Evolutionary conservation across 2,797 vertebrate species (phyloP).

Genomic region (Rhodeus uyekii): DNA sequence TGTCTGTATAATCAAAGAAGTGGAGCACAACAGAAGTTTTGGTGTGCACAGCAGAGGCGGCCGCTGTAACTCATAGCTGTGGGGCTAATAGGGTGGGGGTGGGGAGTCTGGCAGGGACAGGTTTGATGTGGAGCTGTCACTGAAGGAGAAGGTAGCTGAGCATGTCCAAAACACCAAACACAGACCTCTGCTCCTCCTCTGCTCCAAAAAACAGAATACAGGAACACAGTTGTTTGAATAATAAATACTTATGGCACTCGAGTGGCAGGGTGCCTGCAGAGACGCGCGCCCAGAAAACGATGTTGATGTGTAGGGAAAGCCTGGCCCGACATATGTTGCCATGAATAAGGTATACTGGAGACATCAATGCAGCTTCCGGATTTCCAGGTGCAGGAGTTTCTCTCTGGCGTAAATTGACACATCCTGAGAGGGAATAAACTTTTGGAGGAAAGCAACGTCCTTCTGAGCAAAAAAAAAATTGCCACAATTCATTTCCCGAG

Average conservation of each 20-base stretch:
- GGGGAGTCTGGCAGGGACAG: constrained; percentile 57
- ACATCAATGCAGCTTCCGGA: constrained; percentile 53
- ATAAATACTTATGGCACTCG: constrained; percentile 78
- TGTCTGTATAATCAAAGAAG: constrained; percentile 54
- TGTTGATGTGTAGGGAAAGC: constrained; percentile 76
- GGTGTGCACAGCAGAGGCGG: constrained; percentile 45
- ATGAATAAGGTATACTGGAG: constrained; percentile 75
- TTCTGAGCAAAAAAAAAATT: neutral
- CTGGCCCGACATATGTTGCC: constrained; percentile 60
- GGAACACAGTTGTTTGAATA: constrained; percentile 84
- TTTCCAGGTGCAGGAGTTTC: constrained; percentile 54
- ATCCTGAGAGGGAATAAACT: constrained; percentile 52
- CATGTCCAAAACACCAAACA: constrained; percentile 70
- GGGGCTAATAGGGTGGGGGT: constrained; percentile 56
- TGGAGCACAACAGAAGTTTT: constrained; percentile 55
- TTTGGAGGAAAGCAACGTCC: constrained; percentile 41
- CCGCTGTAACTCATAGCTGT: constrained; percentile 46
- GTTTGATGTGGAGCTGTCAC: constrained; percentile 62
- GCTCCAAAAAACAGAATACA: constrained; percentile 79
- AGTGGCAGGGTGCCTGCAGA: constrained; percentile 61
- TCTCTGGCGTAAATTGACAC: constrained; percentile 54
- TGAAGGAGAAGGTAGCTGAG: constrained; percentile 67
- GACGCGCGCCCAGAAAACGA: constrained; percentile 80
- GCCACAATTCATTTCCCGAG: constrained; percentile 36
- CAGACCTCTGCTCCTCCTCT: constrained; percentile 72